These are phyloP conservation scores for Bufotes viridis DNA, from an alignment of 2,797 vertebrate genomes.

Conservation along the genomic window DNA sequence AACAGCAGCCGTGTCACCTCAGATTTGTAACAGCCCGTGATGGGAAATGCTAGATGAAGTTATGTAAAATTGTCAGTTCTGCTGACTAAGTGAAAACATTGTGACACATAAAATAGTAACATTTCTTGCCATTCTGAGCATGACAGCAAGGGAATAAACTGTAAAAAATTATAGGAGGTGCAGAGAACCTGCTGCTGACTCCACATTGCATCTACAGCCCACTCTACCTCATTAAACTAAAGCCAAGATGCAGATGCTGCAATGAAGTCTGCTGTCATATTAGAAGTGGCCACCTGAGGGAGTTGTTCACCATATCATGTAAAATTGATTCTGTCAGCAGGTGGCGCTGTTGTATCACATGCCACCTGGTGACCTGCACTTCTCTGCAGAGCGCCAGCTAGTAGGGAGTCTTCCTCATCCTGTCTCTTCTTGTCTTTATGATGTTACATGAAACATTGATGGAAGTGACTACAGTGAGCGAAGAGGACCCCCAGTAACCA, in stretches of 20 bases:
- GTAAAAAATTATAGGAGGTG: no score
- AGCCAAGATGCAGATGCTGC: background rate
- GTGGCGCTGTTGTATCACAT: background rate
- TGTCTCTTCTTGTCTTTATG: background rate
- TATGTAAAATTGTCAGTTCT: no score
- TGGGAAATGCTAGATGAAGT: no score
- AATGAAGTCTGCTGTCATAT: background rate
- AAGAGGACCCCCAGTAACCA: no score
- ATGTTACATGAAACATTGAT: background rate
- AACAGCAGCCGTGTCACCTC: no score
- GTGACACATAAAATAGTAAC: no score
- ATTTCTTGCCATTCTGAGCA: background rate
- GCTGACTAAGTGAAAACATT: no score
- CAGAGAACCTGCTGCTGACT: no score
- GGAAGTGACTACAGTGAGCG: background rate
- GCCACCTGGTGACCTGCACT: background rate
- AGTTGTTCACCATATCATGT: background rate
- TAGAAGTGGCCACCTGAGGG: slow-evolving; percentile 31
- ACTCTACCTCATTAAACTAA: no score
- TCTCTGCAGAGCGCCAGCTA: background rate
- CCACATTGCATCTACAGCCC: no score
- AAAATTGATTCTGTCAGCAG: background rate
- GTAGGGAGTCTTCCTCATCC: background rate
- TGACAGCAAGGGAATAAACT: no score
- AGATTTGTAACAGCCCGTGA: background rate